Base-by-base conservation (phyloP, 2,113 vertebrate species). In the Xenopus laevis region DNA sequence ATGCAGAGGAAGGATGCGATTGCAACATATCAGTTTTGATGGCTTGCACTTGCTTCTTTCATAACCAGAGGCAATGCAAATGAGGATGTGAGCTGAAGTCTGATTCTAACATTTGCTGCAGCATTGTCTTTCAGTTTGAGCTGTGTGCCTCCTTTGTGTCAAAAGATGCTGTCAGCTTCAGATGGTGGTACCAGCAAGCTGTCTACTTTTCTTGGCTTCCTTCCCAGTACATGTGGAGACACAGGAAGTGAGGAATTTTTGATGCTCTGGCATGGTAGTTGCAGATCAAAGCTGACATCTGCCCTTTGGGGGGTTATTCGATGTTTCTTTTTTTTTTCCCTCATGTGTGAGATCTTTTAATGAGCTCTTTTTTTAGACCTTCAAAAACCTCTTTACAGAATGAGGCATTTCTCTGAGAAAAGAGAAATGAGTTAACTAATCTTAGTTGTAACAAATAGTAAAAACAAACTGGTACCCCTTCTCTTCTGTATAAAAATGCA, bases 281-380 rank as follows among this genome's bases (percentile, higher is more conserved):
- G 65, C 68, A 2, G 0, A 73, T 69, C 71, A 67, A 77, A 79
- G 71, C 79, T 81, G 78, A 78, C 67, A 77, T 77, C 74, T 70
- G 74, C 74, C 74, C 74, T 75, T 75, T 77, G 60, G 66, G 74
- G 60, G 23, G 17, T 77, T 55, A 20, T 40, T 30, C 13, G 11
- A 9, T 11, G 50, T 33, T 62, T 64, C 21, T 60, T 23, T 12
- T 50, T 27, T 47, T 20, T 67, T 46, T 13, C 45, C 69, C 57
- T 52, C 64, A 21, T 61, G 23, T 68, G 60, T 61, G 30, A 53
- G 6, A 71, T 72, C 23, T 18, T 62, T 27, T 78, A 77, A 70
- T 69, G 33, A 15, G 13, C 58, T 46, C 59, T 27, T 27, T 27
- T 27, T 27, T 27, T 27, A 15, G 44, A 44, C 47, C 30, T 30